Base-by-base conservation (phyloP, 2,888 invertebrate genomes). In the Choristoneura rosaceana region DNA sequence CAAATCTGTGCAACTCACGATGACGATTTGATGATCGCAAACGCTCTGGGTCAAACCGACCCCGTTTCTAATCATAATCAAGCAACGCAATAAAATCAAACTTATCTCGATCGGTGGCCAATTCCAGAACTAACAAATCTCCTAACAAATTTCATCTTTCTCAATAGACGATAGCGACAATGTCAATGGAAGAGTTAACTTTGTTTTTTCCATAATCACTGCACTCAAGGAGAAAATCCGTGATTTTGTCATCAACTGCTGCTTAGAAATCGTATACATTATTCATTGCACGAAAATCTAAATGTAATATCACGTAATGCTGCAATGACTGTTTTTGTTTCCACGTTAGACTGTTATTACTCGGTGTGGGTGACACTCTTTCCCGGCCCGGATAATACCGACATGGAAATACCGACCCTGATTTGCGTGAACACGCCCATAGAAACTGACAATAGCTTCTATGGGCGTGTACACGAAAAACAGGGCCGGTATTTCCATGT, bases 231-330 rank as follows among this genome's bases (percentile, higher is more conserved):
- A 73, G 73, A 73, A 73, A 73, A 73, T 73, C 67, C 5, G 59
- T 47, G 41, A 68, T 69, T 69, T 68, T 73, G 73, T 73, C 69
- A 68, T 52, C 64, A 66, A 41, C 15, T 55, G 55, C 58, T 69
- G 9, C 52, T 52, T 52, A 69, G 73, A 73, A 73, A 73, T 69
- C 73, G 58, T 50, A 43, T 73, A 52, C 47, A 73, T 73, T 73
- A 73, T 73, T 73, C 73, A 73, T 73, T 73, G 73, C 73, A 73
- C 69, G 73, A 69, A 73, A 73, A 69, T 64, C 73, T 71, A 1
- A 58, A 59, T 64, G 73, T 64, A 73, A 73, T 52, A 69, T 68
- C 71, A 63, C 62, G 67, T 71, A 71, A 71, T 33, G 55, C 25
- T 15, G 50, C 15, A 50, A 38, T 45, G 33, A 66, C 38, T 52